Evolutionary conservation across 1,140 invertebrate genomes (phyloP).

Genomic region (Anoplophora glabripennis): DNA sequence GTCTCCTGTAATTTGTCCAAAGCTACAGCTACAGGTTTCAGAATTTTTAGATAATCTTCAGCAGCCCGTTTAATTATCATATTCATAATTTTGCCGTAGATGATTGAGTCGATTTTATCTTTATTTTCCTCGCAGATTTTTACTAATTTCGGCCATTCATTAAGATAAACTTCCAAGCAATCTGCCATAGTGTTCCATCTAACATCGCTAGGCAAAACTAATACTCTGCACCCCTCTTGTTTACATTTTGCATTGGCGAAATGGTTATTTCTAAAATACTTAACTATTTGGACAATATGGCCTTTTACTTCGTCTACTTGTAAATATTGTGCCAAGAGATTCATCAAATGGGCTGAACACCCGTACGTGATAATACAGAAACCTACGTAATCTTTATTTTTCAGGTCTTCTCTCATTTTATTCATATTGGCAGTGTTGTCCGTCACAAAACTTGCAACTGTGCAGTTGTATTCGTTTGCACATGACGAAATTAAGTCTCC

Average conservation of each 20-base stretch:
- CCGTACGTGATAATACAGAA: constrained; percentile 5
- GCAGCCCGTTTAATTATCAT: too few species aligned
- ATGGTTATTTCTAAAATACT: constrained; percentile 9
- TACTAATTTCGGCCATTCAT: not conserved
- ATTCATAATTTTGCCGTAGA: too few species aligned
- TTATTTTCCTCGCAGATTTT: too few species aligned
- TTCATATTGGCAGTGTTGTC: constrained; percentile 6
- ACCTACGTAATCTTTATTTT: not conserved
- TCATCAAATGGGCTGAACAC: constrained; percentile 6
- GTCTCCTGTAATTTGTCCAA: too few species aligned
- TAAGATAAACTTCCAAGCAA: not conserved
- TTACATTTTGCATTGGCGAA: not conserved
- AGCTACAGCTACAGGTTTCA: too few species aligned
- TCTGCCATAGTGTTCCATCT: constrained; percentile 1
- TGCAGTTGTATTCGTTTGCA: not conserved
- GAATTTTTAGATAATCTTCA: too few species aligned
- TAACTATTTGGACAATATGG: not conserved
- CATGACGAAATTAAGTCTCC: not conserved
- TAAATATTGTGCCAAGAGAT: not conserved
- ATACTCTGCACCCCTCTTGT: not conserved
- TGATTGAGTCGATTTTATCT: too few species aligned
- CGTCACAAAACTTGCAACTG: constrained; percentile 1
- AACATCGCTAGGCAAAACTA: not conserved
- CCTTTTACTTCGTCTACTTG: not conserved
- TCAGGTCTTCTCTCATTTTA: constrained; percentile 2